Evolutionary conservation across 1,140 invertebrate genomes (phyloP), one percentile per base, ranked within the genome.

Genomic region (Phortica variegata): DNA sequence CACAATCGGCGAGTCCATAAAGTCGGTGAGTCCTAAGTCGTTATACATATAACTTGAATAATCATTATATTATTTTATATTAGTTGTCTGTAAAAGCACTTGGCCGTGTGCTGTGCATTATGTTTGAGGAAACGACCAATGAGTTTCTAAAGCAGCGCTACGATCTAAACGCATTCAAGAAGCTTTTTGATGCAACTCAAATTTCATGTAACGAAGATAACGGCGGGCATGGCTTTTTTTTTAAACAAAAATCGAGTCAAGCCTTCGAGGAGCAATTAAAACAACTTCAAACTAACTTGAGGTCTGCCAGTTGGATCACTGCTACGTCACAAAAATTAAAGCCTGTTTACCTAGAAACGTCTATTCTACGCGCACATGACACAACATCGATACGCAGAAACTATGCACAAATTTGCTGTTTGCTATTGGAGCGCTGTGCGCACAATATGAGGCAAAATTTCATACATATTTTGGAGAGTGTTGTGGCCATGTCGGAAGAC

Each of bases 11-110:
- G 61, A 70, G 41, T 44, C 52, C 15, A 54, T 61, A 0, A 73
- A 72, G 49, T 54, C 61, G n/a, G 73, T 75, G 40, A 68, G 58
- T 37, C n/a, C n/a, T n/a, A n/a, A n/a, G n/a, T n/a, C n/a, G n/a
- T n/a, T n/a, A n/a, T n/a, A n/a, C n/a, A n/a, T n/a, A n/a, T n/a
- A n/a, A 12, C 8, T 15, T 15, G 17, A 2, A 8, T 21, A 32
- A 12, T 23, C 0, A 19, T 29, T 10, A 7, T 12, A 13, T 29
- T 23, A 5, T 19, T 2, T 2, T 6, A 20, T 50, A 41, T 16
- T 34, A 75, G 69, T 46, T 54, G 47, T 37, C 66, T 3, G 37
- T 75, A 7, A 59, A 71, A 49, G 61, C 73, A 0, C 36, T 75
- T 9, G 72, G 72, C 3, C 57, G 72, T 4, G 63, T 75, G 3